These are phyloP conservation scores for Poecilia wingei DNA, from an alignment of 2,797 vertebrate species.

Conservation along the genomic window DNA sequence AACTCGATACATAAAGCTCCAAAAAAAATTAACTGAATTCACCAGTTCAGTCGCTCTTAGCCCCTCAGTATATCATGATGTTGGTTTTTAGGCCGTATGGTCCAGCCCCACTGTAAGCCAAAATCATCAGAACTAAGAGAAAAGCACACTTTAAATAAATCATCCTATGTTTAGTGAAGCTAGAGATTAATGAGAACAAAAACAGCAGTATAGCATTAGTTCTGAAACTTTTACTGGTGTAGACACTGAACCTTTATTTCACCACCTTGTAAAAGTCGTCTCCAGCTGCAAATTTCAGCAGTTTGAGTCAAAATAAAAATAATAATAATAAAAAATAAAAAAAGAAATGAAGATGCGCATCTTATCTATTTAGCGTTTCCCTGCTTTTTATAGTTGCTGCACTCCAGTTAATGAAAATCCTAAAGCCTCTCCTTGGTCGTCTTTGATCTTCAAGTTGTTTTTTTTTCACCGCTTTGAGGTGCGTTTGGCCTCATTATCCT, in stretches of 20 bases:
- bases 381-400: slow-evolving; percentile 9
- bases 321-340: neutral
- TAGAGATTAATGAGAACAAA: no score
- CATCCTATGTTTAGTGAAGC: no score
- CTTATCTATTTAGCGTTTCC: slow-evolving; percentile 12
- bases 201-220: neutral
- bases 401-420: slow-evolving; percentile 10
- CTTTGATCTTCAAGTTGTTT: slow-evolving; percentile 15
- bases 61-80: no score
- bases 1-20: neutral
- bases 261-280: neutral
- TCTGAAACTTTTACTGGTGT: neutral
- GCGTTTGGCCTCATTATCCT: slow-evolving; percentile 19
- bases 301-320: neutral
- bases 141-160: no score
- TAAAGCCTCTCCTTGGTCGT: slow-evolving; percentile 13
- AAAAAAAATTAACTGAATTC: no score
- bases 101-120: no score
- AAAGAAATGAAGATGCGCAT: neutral
- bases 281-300: slow-evolving; percentile 4
- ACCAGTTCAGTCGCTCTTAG: no score
- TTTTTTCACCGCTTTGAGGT: slow-evolving; percentile 5
- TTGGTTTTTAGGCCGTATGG: no score
- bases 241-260: neutral
- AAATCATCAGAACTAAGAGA: no score